Base-by-base conservation (phyloP, 92 coral and sea anemone genomes). In the Epizoanthus ramosus region DNA sequence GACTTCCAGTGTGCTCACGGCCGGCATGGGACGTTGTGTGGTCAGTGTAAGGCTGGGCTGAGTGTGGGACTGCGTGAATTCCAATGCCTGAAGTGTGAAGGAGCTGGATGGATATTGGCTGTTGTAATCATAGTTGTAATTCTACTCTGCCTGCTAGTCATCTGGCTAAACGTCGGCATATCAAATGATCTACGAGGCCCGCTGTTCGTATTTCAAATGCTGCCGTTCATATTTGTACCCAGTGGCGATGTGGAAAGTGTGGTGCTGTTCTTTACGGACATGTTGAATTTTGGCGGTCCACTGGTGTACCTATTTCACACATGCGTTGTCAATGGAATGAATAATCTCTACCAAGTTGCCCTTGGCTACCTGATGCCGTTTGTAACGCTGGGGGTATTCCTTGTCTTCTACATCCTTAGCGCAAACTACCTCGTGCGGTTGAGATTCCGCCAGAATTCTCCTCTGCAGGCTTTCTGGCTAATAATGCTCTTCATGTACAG, bases 161-260 rank as follows among this genome's bases (percentile, higher is more conserved):
- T 97, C 68, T 90, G 90, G 57, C 71, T 94, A 75, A 97, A 97
- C 88, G 97, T 95, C 57, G 93, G 94, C 19, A 87, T 97, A 84
- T 89, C 95, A 43, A 97, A 90, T 65, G 98, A 92, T 21, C 97
- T 97, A 16, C 97, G 98, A 6, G 99, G 98, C 5, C 99, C 99
- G 23, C 85, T 97, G 66, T 97, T 97, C 83, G 95, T 94, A 74
- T 97, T 97, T 79, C 99, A 97, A 79, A 91, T 97, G 63, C 92
- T 97, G 53, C 98, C 99, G 12, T 91, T 94, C 57, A 76, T 97
- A 37, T 90, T 94, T 41, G 66, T 82, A 18, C 98, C 97, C 0
- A 89, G 74, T 64, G 89, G 79, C 23, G 68, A 73, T n/a, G 96
- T 92, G 39, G 98, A 94, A n/a, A 53, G 68, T 9, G 74, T 88